phyloP scores from a whole-genome alignment of 1,140 invertebrate species.

The Dendrolimus punctatus region DNA sequence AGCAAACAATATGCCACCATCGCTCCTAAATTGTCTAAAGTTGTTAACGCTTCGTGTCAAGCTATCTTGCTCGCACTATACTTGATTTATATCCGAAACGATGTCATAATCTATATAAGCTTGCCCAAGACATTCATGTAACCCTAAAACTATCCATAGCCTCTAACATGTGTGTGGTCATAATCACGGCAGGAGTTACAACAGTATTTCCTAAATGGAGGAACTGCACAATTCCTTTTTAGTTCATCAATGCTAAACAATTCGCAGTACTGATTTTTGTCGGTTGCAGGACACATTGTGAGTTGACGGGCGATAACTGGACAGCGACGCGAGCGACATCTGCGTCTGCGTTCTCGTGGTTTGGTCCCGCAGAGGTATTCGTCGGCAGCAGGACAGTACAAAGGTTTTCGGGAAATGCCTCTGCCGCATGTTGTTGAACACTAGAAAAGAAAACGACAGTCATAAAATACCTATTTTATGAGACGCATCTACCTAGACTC shows the following conservation, averaged over 20 bases:
- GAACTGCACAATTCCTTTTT: constrained; percentile 71
- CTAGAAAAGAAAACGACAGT: constrained; percentile 64
- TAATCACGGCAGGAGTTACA: constrained; percentile 68
- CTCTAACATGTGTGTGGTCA: constrained; percentile 8
- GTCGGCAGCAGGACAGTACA: constrained; percentile 75
- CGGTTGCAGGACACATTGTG: constrained; percentile 27
- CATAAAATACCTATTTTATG: too few species aligned
- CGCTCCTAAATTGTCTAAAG: too few species aligned
- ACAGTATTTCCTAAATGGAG: constrained; percentile 71
- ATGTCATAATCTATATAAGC: too few species aligned
- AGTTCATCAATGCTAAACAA: constrained; percentile 53
- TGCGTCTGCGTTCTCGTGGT: constrained; percentile 46
- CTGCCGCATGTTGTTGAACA: constrained; percentile 85
- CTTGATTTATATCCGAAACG: too few species aligned
- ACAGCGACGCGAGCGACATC: constrained; percentile 41
- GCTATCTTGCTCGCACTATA: too few species aligned
- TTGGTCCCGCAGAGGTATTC: constrained; percentile 69
- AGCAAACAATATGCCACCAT: too few species aligned
- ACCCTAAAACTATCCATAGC: constrained; percentile 3
- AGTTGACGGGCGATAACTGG: constrained; percentile 13
- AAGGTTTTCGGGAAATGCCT: constrained; percentile 77
- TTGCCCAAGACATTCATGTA: too few species aligned
- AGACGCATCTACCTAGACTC: too few species aligned
- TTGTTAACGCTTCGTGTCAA: too few species aligned
- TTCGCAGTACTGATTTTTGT: constrained; percentile 52